Base-by-base conservation (phyloP, 2,113 vertebrate species). In the Cheilinus undulatus region DNA sequence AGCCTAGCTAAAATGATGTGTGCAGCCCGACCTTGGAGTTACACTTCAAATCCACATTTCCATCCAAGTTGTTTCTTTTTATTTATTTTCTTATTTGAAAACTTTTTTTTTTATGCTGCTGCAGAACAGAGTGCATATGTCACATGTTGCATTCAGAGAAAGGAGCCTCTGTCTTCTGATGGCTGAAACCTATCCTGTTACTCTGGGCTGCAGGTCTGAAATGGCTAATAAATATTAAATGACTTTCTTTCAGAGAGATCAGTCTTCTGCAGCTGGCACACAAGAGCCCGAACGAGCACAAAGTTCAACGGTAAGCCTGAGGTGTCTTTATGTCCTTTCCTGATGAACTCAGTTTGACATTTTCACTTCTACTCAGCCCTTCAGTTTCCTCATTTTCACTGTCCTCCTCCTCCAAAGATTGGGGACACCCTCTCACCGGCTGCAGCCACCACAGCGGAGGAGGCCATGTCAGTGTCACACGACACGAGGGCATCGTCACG, bases 371-470 rank as follows among this genome's bases (percentile, higher is more conserved):
- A 43, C 59, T 32, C 42, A 30, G 22, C 22, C 14, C 30, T 50
- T 64, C 19, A 0, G 40, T 59, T 30, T 9, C 27, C 49, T 83
- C 26, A 69, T 27, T 27, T 42, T 36, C 27, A 0, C 38, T 79
- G 20, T 52, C 54, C 22, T 58, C 42, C 45, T 2, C 52, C 59
- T 40, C 32, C 32, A 59, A 43, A 94, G 93, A 91, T 91, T 49
- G 92, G 86, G 30, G 95, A 96, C 70, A 93, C 90, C 12, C 92
- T 88, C 17, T 94, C 93, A 3, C 96, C 96, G 0, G 95, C 94
- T 20, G 95, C 95, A 0, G 96, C 95, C 82, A 97, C 96, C 66
- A 97, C 96, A 5, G 96, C 96, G 0, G 96, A 97, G 79, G 96
- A 97, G 75, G 96, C 93, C 78, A 95, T 96, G 94, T 93, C 93